These are phyloP conservation scores for Dicerorhinus sumatrensis DNA, from an alignment of 2,113 vertebrate genomes.

Conservation along the genomic window DNA sequence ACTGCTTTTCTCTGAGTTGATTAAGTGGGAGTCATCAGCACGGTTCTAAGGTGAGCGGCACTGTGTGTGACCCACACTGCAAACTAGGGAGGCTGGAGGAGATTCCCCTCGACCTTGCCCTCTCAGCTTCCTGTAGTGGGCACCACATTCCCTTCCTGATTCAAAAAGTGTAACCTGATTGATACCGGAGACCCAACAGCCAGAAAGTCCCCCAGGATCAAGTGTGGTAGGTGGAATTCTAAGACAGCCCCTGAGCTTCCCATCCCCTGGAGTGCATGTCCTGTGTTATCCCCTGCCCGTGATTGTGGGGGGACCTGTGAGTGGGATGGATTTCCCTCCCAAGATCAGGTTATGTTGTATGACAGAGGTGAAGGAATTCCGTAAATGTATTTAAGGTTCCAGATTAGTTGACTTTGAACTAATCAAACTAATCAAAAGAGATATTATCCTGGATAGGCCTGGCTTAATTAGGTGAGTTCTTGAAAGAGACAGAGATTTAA, in stretches of 20 bases:
- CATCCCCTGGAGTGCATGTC: too few relatives aligned
- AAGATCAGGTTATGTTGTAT: not conserved
- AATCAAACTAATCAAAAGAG: not conserved
- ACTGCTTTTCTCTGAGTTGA: not conserved
- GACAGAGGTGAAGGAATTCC: not conserved
- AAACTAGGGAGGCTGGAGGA: not conserved
- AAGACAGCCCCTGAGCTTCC: not conserved
- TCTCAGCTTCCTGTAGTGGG: not conserved
- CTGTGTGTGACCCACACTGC: not conserved
- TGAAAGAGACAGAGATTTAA: not conserved
- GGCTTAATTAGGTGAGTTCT: not conserved
- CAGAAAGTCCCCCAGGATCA: not conserved
- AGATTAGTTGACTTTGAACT: not conserved
- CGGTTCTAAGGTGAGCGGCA: not conserved
- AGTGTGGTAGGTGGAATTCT: not conserved
- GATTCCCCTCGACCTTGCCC: not conserved
- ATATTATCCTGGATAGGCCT: not conserved
- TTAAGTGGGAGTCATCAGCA: not conserved
- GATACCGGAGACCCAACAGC: not conserved
- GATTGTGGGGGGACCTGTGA: not conserved
- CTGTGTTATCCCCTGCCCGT: not conserved
- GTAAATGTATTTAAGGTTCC: not conserved
- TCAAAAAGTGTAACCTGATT: not conserved
- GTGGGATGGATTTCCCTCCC: not conserved
- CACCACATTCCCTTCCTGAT: not conserved